Evolutionary conservation across 2,888 invertebrate species (phyloP), one percentile per base, ranked within the genome.

Genomic region (Creontiades dilutus): DNA sequence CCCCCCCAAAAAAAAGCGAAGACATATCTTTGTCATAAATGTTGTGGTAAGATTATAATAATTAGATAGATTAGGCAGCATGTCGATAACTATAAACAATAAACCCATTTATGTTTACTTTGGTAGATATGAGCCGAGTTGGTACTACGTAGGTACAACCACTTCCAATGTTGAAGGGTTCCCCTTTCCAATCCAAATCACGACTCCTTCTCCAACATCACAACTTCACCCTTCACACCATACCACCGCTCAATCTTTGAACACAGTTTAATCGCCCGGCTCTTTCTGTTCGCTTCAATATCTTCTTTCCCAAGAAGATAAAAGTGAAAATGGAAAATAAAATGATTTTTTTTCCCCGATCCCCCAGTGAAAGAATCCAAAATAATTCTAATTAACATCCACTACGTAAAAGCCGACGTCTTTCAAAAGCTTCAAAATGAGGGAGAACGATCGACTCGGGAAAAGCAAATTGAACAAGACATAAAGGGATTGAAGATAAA

Each of bases 391-490:
- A 68, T 68, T 68, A 68, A 7, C 68, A 68, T 68, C 68, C 23
- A 5, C 68, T 12, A 68, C 68, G 27, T 68, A 68, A 68, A 68
- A 68, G 19, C 68, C 27, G 5, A 68, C 68, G 19, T 68, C 68
- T 68, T 68, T 68, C 68, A 68, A 68, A 68, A 19, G 68, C 68
- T 68, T 68, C 68, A 68, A 68, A 68, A 68, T 23, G 68, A 68
- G 23, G 13, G 68, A 23, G 5, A 19, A 23, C 27, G 68, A 68
- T 68, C 68, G 68, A 68, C 68, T 27, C 27, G 19, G 68, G 19
- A 68, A 68, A 68, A 68, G 68, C 61, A 68, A 68, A 68, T 68
- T 68, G 68, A 68, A 68, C 68, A 68, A 68, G 68, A 19, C 68
- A 68, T 68, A 27, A 68, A 68, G 68, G 68, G 68, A 23, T 61